Evolutionary conservation across 2,113 vertebrate genomes (phyloP).

Genomic region (Daubentonia madagascariensis): DNA sequence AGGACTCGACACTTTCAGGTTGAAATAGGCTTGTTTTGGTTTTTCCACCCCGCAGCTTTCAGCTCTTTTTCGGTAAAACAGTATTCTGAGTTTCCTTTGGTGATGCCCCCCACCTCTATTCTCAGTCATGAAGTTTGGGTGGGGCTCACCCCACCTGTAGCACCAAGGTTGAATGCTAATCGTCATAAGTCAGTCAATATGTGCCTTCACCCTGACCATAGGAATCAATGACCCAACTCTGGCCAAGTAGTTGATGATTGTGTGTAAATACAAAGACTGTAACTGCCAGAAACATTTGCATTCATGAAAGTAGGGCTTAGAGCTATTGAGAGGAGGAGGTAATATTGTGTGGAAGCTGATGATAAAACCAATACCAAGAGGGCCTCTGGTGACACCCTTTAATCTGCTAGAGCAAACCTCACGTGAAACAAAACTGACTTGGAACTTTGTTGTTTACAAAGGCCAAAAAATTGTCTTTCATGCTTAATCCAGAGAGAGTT

Average conservation of each 20-base stretch:
- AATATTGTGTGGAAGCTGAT: not conserved
- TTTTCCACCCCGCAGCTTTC: not conserved
- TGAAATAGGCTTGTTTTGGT: not conserved
- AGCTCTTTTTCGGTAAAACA: not conserved
- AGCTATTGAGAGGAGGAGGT: not conserved
- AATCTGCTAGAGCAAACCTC: not conserved
- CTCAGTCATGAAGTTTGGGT: not conserved
- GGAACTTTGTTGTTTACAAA: not conserved
- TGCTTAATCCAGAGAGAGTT: not conserved
- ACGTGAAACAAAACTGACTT: not conserved
- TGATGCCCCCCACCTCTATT: not conserved
- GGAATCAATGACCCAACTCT: not conserved
- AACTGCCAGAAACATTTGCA: not conserved
- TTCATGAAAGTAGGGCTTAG: not conserved
- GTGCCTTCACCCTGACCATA: not conserved
- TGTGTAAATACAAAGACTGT: not conserved
- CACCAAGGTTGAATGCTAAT: not conserved
- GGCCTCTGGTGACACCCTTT: no score
- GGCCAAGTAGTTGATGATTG: not conserved
- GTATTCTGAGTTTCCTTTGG: not conserved
- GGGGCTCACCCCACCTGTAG: not conserved
- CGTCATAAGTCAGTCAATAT: not conserved
- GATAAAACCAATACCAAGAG: not conserved
- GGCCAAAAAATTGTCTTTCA: not conserved
- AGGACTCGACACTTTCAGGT: not conserved